These are phyloP conservation scores for Muscina levida DNA, from an alignment of 2,888 invertebrate genomes.

Conservation along the genomic window DNA sequence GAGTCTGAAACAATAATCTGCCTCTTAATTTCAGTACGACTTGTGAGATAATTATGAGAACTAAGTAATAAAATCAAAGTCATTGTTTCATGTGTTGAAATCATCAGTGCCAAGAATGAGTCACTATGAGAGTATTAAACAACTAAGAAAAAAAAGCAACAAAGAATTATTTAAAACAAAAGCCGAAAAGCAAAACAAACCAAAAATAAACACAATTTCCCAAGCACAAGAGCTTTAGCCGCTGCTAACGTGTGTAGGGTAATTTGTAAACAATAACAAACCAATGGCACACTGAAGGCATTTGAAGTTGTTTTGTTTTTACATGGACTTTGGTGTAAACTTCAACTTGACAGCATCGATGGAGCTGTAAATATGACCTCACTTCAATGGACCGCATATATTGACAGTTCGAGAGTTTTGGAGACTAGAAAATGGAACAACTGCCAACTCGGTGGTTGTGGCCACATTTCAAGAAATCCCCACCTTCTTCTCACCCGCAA, in stretches of 20 bases:
- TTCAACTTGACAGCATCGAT: neutral
- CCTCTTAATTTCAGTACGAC: no score
- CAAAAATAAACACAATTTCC: no score
- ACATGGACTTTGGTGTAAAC: neutral
- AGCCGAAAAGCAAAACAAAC: conserved; percentile 29
- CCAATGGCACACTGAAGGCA: conserved; percentile 4
- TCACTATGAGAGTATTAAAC: neutral
- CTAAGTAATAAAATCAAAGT: no score
- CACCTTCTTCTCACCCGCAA: neutral
- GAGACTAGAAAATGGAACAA: no score
- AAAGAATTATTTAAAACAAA: no score
- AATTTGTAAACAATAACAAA: conserved; percentile 31
- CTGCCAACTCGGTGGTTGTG: neutral
- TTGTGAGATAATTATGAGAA: no score
- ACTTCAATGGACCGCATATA: neutral
- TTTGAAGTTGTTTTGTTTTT: no score
- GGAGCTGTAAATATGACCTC: neutral
- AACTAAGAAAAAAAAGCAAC: conserved; percentile 5
- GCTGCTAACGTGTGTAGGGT: neutral
- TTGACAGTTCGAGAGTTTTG: conserved; percentile 12
- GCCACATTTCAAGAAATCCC: neutral
- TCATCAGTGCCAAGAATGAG: no score
- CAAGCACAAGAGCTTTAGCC: no score
- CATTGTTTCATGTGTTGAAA: no score
- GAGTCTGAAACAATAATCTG: no score